Evolutionary conservation across 2,113 vertebrate genomes (phyloP).

Genomic region (Vulpes lagopus): DNA sequence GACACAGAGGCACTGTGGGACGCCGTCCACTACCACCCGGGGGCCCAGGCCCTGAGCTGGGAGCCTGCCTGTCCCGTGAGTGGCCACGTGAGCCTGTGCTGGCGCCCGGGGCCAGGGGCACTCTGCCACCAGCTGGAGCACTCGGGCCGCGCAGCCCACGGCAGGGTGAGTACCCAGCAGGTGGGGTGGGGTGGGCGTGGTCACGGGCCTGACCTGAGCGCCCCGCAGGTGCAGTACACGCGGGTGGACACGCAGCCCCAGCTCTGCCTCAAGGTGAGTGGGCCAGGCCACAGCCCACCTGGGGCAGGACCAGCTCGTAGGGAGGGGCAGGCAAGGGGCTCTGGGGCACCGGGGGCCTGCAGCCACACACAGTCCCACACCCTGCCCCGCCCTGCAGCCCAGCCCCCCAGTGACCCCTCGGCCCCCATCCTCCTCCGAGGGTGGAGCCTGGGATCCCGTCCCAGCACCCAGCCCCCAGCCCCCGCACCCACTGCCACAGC

Average conservation of each 20-base stretch:
- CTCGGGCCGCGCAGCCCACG: fast-evolving
- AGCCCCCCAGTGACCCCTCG: background rate
- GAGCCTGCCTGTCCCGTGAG: constrained; percentile 34
- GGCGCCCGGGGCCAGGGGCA: background rate
- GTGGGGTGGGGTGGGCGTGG: background rate
- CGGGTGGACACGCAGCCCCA: constrained; percentile 62
- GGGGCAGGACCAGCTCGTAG: fast-evolving
- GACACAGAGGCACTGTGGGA: constrained; percentile 14
- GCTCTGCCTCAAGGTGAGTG: constrained; percentile 70
- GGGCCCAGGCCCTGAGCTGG: constrained; percentile 39
- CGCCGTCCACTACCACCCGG: background rate
- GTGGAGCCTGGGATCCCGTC: background rate
- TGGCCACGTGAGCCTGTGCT: constrained; percentile 58
- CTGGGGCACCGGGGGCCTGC: background rate
- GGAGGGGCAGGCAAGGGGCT: fast-evolving
- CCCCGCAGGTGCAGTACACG: background rate
- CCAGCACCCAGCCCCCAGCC: background rate
- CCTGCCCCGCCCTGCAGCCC: background rate
- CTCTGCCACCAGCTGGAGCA: background rate
- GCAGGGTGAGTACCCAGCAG: background rate
- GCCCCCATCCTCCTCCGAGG: background rate
- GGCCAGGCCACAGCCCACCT: fast-evolving
- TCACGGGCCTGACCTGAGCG: background rate
- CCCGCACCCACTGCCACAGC: fast-evolving
- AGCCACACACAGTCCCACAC: background rate